Evolutionary conservation across 1,140 invertebrate genomes (phyloP), one percentile per base, ranked within the genome.

Genomic region (Drosophila erecta): DNA sequence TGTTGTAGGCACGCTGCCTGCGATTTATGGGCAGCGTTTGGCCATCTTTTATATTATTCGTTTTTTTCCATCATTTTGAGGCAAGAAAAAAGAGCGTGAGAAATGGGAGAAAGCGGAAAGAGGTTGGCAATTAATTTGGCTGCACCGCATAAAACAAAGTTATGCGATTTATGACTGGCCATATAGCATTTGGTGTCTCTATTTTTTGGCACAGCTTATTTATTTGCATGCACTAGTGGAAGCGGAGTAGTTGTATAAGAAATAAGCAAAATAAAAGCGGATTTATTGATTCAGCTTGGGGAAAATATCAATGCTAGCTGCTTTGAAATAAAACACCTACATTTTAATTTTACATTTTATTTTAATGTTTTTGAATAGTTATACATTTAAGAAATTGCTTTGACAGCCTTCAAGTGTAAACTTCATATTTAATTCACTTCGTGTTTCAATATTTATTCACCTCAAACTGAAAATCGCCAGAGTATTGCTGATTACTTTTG

Each of bases 21-120:
- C 97, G 94, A 92, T 97, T 98, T 38, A 96, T 94, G 17, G 97
- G 97, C 37, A 98, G 92, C 15, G 95, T 93, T 92, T 96, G 95
- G 5, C 96, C 96, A 92, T 97, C 97, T 96, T 78, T 57, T 30
- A 10, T 30, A 10, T 30, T 30, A 8, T 30, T 30, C 1, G 17
- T 17, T 30, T 6, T 56, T 56, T 38, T 30, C 15, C 1, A n/a
- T 14, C 46, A n/a, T 8, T 44, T 10, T 4, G 40, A 15, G 20
- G 4, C 30, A 30, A 20, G 43, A 17, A 17, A 33, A 27, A 56
- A 24, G 30, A 24, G 30, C 44, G 37, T 46, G 40, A 22, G 33
- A 62, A 61, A 33, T 46, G 50, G 24, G 24, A 59, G 41, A 37
- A 43, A 46, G 40, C 41, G 35, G 24, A 71, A 55, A 30, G 60